phyloP scores from a whole-genome alignment of 2,113 vertebrate genomes.

The Dicrurus megarhynchus region DNA sequence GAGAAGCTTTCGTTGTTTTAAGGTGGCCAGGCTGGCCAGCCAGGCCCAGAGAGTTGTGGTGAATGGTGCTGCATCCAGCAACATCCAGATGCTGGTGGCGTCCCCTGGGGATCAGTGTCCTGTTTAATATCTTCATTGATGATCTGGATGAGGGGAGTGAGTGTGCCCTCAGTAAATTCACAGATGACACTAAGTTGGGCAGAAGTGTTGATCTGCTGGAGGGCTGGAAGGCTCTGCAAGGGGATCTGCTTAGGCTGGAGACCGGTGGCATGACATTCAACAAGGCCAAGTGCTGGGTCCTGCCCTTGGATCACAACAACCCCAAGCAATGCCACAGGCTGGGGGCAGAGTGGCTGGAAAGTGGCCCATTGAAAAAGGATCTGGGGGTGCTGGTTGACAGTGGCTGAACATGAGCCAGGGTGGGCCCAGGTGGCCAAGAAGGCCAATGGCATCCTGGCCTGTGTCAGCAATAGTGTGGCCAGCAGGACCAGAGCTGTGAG shows the following conservation, averaged over 20 bases:
- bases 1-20: neutral
- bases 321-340: neutral
- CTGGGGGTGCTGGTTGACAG: neutral
- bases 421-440: neutral
- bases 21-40: rapidly evolving
- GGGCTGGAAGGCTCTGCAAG: neutral
- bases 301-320: neutral
- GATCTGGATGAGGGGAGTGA: neutral
- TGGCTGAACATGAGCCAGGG: neutral
- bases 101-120: neutral
- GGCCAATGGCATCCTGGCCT: neutral
- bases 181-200: no score
- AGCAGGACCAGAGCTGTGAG: neutral
- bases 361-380: rapidly evolving
- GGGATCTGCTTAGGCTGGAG: neutral
- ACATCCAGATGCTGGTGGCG: no score
- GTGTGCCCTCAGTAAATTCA: neutral
- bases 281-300: no score
- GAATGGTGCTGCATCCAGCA: no score
- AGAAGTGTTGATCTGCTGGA: neutral
- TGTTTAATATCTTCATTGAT: neutral
- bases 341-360: neutral
- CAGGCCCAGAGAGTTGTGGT: neutral
- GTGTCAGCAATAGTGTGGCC: rapidly evolving
- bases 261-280: rapidly evolving